Base-by-base conservation (phyloP, 2,888 invertebrate genomes). In the Gasteruption jaculator region DNA sequence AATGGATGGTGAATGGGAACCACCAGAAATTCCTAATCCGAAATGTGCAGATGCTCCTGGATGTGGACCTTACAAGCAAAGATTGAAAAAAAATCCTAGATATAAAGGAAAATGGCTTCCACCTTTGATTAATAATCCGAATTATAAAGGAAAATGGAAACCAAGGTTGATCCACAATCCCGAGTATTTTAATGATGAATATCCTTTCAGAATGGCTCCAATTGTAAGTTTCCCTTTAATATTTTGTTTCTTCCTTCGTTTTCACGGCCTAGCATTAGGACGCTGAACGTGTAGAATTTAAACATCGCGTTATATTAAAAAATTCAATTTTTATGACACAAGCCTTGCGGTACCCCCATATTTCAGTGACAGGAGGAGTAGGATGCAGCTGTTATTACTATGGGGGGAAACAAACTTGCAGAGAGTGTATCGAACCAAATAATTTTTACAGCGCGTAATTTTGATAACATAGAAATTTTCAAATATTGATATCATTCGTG, bases 1-100 rank as follows among this genome's bases (percentile, higher is more conserved):
- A 52, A 97, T 97, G 86, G 99, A 99, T 73, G 99, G 99, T 2
- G 88, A 89, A 64, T 99, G 97, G 97, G 97, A 97, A 71, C 85
- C 97, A 4, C 92, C 96, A 0, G 76, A 91, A 40, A 81, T 96
- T 20, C 85, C 86, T 59, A 99, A 99, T 76, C 92, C 95, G 0
- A 76, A 75, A 3, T 97, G 96, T 65, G 78, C 76, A 52, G 73
- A 75, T 31, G 76, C 73, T 7, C 78, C 85, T 3, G 97, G 99
- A 10, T 99, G 99, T 74, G 99, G 99, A 0, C 74, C 76, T 29
- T 99, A 97, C 92, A 81, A 80, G 50, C 78, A 88, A 12, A 91
- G 92, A 12, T 74, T 83, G 58, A 80, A 94, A 31, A 80, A 86
- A 57, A 97, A 97, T 76, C 93, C 95, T 0, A 78, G 80, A 38